These are phyloP conservation scores for Sorex maritimensis DNA, from an alignment of 2,797 vertebrate species.

Conservation along the genomic window DNA sequence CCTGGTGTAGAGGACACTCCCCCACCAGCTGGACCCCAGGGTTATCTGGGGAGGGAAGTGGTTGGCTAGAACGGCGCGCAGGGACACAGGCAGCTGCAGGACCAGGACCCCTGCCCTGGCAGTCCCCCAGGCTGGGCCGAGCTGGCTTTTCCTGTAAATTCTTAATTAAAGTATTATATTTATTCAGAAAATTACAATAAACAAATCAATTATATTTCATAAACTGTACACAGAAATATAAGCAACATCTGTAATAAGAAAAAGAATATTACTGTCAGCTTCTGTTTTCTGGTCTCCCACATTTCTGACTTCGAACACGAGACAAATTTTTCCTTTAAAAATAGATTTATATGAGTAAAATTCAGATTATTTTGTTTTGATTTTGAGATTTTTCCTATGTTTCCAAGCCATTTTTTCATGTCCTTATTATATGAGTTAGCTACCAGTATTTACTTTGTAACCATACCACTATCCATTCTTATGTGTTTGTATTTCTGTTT, in stretches of 20 bases:
- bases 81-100: too few species aligned
- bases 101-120: too few species aligned
- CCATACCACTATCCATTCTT: too few species aligned
- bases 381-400: not conserved
- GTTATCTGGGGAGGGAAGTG: too few species aligned
- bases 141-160: not conserved
- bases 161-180: slow-evolving; percentile 9
- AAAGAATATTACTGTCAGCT: not conserved
- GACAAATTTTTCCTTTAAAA: not conserved
- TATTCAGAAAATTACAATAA: not conserved
- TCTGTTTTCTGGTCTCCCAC: not conserved
- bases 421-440: not conserved
- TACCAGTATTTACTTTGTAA: too few species aligned
- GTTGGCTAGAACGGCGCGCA: too few species aligned
- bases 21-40: too few species aligned
- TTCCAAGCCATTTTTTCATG: not conserved
- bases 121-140: too few species aligned
- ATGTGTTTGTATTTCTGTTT: too few species aligned
- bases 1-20: too few species aligned
- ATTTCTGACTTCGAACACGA: not conserved
- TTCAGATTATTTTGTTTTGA: not conserved
- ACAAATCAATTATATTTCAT: not conserved
- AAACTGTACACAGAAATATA: not conserved
- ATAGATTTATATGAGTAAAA: not conserved
- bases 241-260: not conserved